phyloP scores from a whole-genome alignment of 2,113 vertebrate genomes.

The Raphicerus campestris region DNA sequence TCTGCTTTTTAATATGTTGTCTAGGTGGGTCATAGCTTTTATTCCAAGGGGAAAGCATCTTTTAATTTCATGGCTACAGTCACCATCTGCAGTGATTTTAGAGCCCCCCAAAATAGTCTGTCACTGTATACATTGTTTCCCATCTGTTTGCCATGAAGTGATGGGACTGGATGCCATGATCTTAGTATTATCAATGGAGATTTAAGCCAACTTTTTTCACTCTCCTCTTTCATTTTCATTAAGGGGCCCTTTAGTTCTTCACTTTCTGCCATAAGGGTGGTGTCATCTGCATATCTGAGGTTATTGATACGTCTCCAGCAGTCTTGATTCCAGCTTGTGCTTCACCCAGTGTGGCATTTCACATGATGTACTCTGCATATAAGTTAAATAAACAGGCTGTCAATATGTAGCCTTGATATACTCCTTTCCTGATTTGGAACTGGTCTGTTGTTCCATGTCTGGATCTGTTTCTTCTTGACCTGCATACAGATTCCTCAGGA shows the following conservation, averaged over 20 bases:
- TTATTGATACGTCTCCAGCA: not conserved
- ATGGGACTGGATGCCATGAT: not conserved
- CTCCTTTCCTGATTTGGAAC: not conserved
- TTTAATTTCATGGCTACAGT: not conserved
- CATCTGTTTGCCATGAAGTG: not conserved
- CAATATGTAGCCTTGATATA: not conserved
- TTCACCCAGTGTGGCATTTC: not conserved
- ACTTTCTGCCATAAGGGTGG: not conserved
- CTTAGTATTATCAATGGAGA: not conserved
- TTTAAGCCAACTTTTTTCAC: not conserved
- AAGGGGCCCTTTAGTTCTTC: not conserved
- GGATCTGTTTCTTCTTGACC: not conserved
- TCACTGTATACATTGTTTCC: not conserved
- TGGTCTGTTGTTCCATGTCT: not conserved
- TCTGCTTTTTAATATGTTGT: not conserved
- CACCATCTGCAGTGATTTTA: not conserved
- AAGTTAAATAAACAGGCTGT: not conserved
- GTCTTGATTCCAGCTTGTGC: not conserved
- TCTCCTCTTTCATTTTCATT: not conserved
- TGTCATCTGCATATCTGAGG: not conserved
- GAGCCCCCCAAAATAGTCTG: fast-evolving
- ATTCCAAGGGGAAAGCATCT: not conserved
- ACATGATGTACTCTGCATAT: not conserved
- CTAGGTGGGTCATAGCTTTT: not conserved
- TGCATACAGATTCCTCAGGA: not conserved